Evolutionary conservation across 2,797 vertebrate genomes (phyloP), one percentile per base, ranked within the genome.

Genomic region (Protonibea diacanthus): DNA sequence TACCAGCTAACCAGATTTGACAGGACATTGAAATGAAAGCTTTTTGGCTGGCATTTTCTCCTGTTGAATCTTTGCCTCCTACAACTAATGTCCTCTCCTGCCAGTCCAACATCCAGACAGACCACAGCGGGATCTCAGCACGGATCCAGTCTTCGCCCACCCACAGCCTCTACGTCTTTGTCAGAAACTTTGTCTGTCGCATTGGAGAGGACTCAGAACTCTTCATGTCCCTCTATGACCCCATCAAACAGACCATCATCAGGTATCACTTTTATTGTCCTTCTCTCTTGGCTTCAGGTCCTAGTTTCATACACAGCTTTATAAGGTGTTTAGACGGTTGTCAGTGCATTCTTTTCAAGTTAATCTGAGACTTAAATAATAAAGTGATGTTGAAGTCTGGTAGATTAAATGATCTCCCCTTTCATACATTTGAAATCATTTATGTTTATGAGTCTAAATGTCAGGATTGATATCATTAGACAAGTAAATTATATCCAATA

Each of bases 181-280:
- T 99, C 88, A 94, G 98, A 77, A 99, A 99, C 91, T 99, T 99
- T 78, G 97, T 99, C 18, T 99, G 98, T 88, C 95, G 97, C 56
- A 99, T 99, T n/a, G 98, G 98, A 25, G 98, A 99, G 87, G 98
- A 99, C 78, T 97, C 98, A 0, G 98, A 99, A 68, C 97, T 99
- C 81, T 99, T 99, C 78, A 99, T 99, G 98, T 97, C 98, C 0
- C 95, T 99, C 0, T 99, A 99, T 0, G 98, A 99, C 82, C 97
- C 97, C 25, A 89, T 91, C 84, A 99, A 97, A 82, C 96, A 95
- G 89, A 84, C 57, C 42, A 93, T 99, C 69, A 99, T 99, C 93
- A 99, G 98, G 98, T 96, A 78, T 20, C 52, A 9, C 52, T 60
- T 47, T 1, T 56, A 14, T 48, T 20, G 0, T 56, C 17, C 13